phyloP scores from a whole-genome alignment of 2,113 vertebrate genomes.

The Nothobranchius kuhntae region DNA sequence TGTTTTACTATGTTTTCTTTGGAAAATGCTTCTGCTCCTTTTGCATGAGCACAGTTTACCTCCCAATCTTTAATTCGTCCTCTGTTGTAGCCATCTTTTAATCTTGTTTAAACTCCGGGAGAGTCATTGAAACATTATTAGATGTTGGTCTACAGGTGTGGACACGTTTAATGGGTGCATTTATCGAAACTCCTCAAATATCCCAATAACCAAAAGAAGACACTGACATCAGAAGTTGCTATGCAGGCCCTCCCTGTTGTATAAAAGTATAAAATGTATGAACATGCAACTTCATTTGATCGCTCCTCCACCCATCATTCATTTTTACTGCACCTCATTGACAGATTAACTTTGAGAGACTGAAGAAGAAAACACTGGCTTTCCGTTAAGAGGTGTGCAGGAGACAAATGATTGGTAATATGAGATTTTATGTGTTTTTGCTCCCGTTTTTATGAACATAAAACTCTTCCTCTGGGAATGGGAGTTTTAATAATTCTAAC shows the following conservation, averaged over 20 bases:
- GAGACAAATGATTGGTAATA: too few relatives aligned
- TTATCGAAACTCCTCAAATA: constrained; percentile 38
- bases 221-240: background rate
- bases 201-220: constrained; percentile 5
- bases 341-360: background rate
- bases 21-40: constrained; percentile 45
- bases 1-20: constrained; percentile 65
- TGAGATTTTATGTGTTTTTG: too few relatives aligned
- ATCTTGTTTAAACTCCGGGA: constrained; percentile 33
- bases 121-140: background rate
- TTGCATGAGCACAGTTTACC: constrained; percentile 24
- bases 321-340: background rate
- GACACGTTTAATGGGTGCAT: background rate
- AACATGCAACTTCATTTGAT: background rate
- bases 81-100: constrained; percentile 34
- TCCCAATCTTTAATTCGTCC: constrained; percentile 49
- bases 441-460: background rate
- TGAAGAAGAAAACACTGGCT: too few relatives aligned
- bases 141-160: background rate
- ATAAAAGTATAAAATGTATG: background rate
- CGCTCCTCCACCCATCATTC: background rate
- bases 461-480: background rate
- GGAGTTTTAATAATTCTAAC: background rate
- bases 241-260: background rate
- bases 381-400: background rate